Conservation (phyloP, 2,888 invertebrate genomes). For the Cephus runcator region DNA sequence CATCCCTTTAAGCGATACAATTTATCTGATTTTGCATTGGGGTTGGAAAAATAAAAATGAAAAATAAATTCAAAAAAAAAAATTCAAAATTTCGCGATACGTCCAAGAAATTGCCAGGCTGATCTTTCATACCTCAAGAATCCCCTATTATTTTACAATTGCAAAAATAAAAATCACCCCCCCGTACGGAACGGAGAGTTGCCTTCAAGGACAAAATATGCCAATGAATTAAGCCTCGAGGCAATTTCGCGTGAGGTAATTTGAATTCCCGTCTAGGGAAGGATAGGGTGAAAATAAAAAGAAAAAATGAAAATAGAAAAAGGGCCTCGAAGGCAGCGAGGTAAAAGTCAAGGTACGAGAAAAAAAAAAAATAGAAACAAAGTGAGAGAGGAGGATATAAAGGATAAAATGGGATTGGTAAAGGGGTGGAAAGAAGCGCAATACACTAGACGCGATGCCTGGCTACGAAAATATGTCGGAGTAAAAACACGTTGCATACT, state of each 20-base stretch:
- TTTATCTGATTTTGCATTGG: not conserved
- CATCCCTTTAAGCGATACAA: not conserved
- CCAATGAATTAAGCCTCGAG: not conserved
- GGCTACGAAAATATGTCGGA: not conserved
- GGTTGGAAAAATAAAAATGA: too few species aligned
- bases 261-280: not conserved
- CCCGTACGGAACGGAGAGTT: not conserved
- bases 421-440: not conserved
- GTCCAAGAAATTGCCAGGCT: not conserved
- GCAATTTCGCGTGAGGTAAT: not conserved
- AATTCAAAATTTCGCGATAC: not conserved
- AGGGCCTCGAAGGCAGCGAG: not conserved
- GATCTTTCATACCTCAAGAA: not conserved
- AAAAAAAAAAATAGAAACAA: not conserved
- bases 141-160: not conserved
- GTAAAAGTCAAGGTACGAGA: not conserved
- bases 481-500: not conserved
- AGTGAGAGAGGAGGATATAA: not conserved
- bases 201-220: not conserved
- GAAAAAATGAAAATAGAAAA: not conserved
- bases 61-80: too few species aligned
- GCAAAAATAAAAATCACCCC: not conserved
- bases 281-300: not conserved
- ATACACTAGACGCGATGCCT: not conserved
- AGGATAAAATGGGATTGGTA: not conserved